phyloP scores from a whole-genome alignment of 2,888 invertebrate species.

The Morpho deidamia region DNA sequence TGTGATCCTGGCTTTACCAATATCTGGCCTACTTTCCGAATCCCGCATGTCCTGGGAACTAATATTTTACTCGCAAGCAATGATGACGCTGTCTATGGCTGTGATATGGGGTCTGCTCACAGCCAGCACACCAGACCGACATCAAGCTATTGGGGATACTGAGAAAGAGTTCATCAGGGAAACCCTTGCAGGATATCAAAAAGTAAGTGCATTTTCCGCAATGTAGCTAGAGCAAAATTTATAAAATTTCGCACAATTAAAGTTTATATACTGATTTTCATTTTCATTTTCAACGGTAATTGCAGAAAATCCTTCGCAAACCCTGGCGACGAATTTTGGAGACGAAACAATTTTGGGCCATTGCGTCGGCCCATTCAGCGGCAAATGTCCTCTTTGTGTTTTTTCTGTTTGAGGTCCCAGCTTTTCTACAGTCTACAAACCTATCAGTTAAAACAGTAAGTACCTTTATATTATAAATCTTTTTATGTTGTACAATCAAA shows the following conservation, averaged over 20 bases:
- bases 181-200: slow-evolving; percentile 31
- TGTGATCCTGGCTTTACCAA: slow-evolving; percentile 45
- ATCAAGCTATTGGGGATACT: slow-evolving; percentile 54
- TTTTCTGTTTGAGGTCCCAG: slow-evolving; percentile 46
- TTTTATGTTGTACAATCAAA: too few relatives aligned
- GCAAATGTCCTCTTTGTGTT: slow-evolving; percentile 50
- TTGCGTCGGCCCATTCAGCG: slow-evolving; percentile 45
- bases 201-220: slow-evolving; percentile 21
- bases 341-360: slow-evolving; percentile 49
- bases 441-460: slow-evolving; percentile 45
- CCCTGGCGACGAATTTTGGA: slow-evolving; percentile 51
- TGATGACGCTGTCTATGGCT: slow-evolving; percentile 50
- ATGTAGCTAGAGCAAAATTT: too few relatives aligned
- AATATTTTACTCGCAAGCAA: slow-evolving; percentile 53
- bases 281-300: too few relatives aligned
- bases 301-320: slow-evolving; percentile 41
- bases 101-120: slow-evolving; percentile 50
- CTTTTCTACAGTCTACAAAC: slow-evolving; percentile 37
- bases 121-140: slow-evolving; percentile 46
- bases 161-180: slow-evolving; percentile 60
- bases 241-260: too few relatives aligned
- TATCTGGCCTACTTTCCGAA: slow-evolving; percentile 41
- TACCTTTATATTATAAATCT: not conserved
- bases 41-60: slow-evolving; percentile 58
- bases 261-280: too few relatives aligned